These are phyloP conservation scores for Ceyx cyanopectus DNA, from an alignment of 2,113 vertebrate species.

Conservation along the genomic window DNA sequence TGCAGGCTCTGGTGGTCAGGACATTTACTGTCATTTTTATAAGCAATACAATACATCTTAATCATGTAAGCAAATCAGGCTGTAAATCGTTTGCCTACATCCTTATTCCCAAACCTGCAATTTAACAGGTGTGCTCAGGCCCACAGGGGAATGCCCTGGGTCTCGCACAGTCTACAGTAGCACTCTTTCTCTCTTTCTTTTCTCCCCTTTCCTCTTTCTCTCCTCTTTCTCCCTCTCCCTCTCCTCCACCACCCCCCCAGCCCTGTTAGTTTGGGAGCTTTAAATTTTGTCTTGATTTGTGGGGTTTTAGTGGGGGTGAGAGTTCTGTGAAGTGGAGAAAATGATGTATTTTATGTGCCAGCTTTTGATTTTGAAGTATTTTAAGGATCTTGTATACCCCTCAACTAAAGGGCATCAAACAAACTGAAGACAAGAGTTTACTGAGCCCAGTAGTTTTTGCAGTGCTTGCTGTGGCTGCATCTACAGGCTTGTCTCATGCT, in stretches of 20 bases:
- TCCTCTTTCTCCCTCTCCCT: too few species aligned
- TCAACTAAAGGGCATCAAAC: neutral
- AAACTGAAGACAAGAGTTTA: neutral
- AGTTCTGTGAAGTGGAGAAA: neutral
- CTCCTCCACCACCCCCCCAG: too few species aligned
- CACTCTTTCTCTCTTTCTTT: neutral
- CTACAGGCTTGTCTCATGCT: neutral
- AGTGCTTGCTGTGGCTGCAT: neutral
- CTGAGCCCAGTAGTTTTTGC: neutral
- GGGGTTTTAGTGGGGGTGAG: accelerated
- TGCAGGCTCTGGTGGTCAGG: neutral
- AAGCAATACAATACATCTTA: neutral
- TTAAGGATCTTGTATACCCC: neutral
- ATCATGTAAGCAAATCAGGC: neutral
- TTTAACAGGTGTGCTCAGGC: neutral
- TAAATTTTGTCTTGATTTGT: neutral
- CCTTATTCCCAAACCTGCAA: neutral
- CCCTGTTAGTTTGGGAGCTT: neutral
- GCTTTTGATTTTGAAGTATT: conserved; percentile 9
- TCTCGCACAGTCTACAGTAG: neutral
- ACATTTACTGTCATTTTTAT: neutral
- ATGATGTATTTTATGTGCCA: neutral
- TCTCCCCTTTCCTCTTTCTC: too few species aligned
- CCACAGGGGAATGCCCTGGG: neutral
- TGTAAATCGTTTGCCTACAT: neutral